Conservation (phyloP, 2,888 invertebrate genomes). For the Stenolophus ochropezus region DNA sequence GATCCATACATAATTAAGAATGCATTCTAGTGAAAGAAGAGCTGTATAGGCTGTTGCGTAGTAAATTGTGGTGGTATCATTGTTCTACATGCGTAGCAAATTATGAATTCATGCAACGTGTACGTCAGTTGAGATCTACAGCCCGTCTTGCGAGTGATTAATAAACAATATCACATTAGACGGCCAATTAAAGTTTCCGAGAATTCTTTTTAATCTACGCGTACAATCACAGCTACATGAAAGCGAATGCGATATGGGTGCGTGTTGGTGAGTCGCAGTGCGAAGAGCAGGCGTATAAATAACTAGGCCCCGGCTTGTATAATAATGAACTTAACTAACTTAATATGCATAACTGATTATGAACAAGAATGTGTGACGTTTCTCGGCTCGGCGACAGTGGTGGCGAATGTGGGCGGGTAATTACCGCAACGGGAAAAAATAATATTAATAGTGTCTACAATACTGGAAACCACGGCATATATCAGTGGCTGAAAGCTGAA, state of each 20-base stretch:
- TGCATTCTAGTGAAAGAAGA: too few species aligned
- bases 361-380: conserved; percentile 68
- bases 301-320: conserved; percentile 65
- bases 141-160: conserved; percentile 22
- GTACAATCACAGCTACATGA: conserved; percentile 55
- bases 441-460: background rate
- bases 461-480: too few species aligned
- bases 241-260: conserved; percentile 14
- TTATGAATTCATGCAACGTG: background rate
- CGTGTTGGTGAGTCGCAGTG: too few species aligned
- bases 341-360: conserved; percentile 73
- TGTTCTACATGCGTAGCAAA: background rate
- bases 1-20: too few species aligned
- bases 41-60: too few species aligned
- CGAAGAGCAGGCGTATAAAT: conserved; percentile 62
- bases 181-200: conserved; percentile 63
- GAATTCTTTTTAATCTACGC: conserved; percentile 62
- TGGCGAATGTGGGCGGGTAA: background rate
- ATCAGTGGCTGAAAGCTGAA: too few species aligned
- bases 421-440: background rate
- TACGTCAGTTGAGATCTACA: conserved; percentile 11
- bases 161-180: conserved; percentile 57
- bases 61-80: background rate
- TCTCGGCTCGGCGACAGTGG: conserved; percentile 3
- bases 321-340: conserved; percentile 73